Evolutionary conservation across 2,113 vertebrate genomes (phyloP).

Genomic region (Caracal caracal): DNA sequence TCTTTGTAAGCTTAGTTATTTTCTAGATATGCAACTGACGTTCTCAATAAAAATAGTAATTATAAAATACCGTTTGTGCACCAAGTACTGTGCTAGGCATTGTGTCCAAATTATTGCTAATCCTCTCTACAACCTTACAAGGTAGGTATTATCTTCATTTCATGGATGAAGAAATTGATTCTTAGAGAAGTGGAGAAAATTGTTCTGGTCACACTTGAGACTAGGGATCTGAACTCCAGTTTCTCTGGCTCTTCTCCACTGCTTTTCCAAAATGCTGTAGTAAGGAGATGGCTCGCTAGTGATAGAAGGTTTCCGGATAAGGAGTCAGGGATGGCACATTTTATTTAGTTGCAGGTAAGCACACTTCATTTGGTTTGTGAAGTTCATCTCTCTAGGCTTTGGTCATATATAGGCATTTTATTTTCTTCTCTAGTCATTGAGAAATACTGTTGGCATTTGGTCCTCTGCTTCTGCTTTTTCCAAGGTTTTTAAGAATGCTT

Average conservation of each 20-base stretch:
- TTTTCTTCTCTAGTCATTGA: slow-evolving; percentile 14
- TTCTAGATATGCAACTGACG: slow-evolving; percentile 23
- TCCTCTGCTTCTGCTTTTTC: not conserved
- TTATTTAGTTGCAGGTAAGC: not conserved
- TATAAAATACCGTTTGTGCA: not conserved
- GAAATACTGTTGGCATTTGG: not conserved
- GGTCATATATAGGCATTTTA: not conserved
- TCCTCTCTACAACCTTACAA: not conserved
- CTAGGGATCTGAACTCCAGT: not conserved
- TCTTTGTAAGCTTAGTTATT: not conserved
- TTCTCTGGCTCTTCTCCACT: not conserved
- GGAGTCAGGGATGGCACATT: not conserved
- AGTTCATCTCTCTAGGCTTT: not conserved
- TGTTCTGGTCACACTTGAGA: not conserved
- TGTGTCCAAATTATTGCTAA: not conserved
- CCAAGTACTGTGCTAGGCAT: not conserved
- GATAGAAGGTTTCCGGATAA: not conserved
- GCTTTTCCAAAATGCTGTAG: not conserved
- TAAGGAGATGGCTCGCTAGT: accelerated
- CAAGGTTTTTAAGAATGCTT: not conserved
- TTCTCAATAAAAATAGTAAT: not conserved
- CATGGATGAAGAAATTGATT: slow-evolving; percentile 18
- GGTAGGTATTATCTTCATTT: not conserved
- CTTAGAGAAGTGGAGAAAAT: not conserved
- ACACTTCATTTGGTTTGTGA: not conserved